These are phyloP conservation scores for Anguilla marmorata DNA, from an alignment of 2,797 vertebrate species.

Conservation along the genomic window DNA sequence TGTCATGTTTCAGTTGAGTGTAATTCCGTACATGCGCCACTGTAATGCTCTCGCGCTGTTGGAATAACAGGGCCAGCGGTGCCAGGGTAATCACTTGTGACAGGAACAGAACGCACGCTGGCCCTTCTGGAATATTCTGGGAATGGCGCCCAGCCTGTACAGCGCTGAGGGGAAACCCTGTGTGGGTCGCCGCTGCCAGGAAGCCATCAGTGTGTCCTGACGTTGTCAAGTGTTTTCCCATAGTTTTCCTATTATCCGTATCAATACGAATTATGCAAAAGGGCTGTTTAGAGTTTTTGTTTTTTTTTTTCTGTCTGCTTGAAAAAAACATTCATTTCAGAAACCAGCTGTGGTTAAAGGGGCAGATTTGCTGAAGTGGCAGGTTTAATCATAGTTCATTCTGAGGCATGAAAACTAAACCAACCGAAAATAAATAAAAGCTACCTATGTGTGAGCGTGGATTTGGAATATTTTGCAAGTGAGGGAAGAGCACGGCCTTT, in stretches of 20 bases:
- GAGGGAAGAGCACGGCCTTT: background rate
- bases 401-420: background rate
- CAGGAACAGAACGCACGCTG: background rate
- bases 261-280: background rate
- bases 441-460: background rate
- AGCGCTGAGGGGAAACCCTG: background rate
- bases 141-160: background rate
- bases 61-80: background rate
- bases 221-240: background rate
- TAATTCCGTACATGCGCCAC: background rate
- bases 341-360: background rate
- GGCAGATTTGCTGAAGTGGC: background rate
- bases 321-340: background rate
- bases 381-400: background rate
- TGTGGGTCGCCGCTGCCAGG: background rate
- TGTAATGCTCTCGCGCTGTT: background rate
- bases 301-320: background rate
- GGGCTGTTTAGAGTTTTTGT: background rate
- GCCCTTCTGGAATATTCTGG: background rate
- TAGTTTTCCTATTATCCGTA: background rate
- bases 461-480: background rate
- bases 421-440: background rate
- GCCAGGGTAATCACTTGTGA: background rate
- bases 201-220: background rate
- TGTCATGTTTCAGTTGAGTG: background rate